Base-by-base conservation (phyloP, 2,797 vertebrate species). In the Melanotaenia maccullochi region DNA sequence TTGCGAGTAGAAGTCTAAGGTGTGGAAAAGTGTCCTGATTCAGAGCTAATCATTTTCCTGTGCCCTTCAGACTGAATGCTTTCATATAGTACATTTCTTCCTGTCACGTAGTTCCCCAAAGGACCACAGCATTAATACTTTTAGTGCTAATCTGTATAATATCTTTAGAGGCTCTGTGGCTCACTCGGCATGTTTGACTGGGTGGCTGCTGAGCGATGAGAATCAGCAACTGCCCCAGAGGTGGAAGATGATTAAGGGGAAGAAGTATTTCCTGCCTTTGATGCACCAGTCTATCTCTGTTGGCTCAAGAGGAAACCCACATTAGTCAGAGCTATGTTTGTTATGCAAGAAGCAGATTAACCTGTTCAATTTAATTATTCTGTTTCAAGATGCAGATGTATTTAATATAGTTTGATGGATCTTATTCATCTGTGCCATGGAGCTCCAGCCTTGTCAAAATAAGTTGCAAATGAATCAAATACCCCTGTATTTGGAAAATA, bases 251-350 rank as follows among this genome's bases (percentile, higher is more conserved):
- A 89, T 81, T 75, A 73, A 70, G 75, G 49, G 28, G 42, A 57
- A 70, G 63, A 86, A 77, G 60, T 49, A 86, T 87, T 89, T 90
- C 88, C 86, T 85, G 78, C 60, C 75, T 91, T 75, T 81, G 73
- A 82, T 82, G 58, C 55, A n/a, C 75, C 36, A 6, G 35, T 16
- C 33, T 28, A 33, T 49, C 13, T 9, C 11, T 52, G 54, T 13
- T 7, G 6, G 12, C 73, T 55, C 30, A 62, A 68, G 75, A 56
- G 56, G 40, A 82, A 79, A 79, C 24, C 52, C 6, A 22, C 42
- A 14, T 3, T 3, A 30, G 3, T 35, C 38, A 65, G 51, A 62
- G 30, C 13, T 20, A 9, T 7, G 11, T 60, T 64, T 28, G 18
- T 67, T 32, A 5, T 35, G 47, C 20, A 40, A 61, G 20, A 16